A percentile compares a stretch with the other conserved stretches of the same genome.
Conservation (phyloP, 2,113 vertebrate species). For the Urocynchramus pylzowi region DNA sequence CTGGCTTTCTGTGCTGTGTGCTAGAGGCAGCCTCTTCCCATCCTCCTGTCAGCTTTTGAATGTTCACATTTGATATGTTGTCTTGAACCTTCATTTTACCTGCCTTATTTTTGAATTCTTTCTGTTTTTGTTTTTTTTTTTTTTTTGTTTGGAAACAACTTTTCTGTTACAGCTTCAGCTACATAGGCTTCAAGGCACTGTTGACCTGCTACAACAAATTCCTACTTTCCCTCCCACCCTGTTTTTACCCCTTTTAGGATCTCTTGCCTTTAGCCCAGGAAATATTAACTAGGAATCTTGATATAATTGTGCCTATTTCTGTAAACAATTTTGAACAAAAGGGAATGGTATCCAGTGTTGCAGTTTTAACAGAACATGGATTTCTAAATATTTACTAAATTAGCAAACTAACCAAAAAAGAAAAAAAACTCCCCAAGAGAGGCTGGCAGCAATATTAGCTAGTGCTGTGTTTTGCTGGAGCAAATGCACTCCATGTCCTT, state of each 20-base stretch:
- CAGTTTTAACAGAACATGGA: background rate
- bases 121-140: too few species aligned
- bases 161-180: background rate
- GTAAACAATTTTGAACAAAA: constrained; percentile 25
- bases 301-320: background rate
- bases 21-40: background rate
- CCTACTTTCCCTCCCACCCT: rapidly evolving
- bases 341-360: background rate
- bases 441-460: background rate
- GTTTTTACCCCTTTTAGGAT: background rate
- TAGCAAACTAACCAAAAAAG: background rate
- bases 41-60: background rate
- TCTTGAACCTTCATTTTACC: background rate
- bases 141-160: background rate
- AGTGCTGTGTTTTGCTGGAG: background rate
- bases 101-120: background rate
- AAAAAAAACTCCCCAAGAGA: background rate
- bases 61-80: background rate
- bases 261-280: background rate
- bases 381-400: constrained; percentile 57
- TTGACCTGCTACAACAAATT: background rate
- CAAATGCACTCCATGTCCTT: background rate
- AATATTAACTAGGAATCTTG: background rate
- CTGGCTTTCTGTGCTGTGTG: background rate
- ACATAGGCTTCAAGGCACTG: background rate